Base-by-base conservation (phyloP, 2,113 vertebrate genomes). In the Sceloporus undulatus region DNA sequence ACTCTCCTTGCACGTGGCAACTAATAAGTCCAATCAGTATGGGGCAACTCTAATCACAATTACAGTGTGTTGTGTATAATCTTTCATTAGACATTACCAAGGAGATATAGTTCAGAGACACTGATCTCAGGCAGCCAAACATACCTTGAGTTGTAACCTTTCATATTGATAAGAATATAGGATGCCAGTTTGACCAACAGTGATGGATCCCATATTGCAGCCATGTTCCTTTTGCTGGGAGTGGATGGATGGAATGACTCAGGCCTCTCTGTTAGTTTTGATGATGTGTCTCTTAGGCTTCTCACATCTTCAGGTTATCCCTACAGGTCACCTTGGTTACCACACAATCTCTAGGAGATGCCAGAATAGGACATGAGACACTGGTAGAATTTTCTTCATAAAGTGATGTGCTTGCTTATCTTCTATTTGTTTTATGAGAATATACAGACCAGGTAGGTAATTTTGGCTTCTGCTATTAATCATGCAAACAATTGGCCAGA, bases 281-380 rank as follows among this genome's bases (percentile, higher is more conserved):
- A 79, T 86, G 13, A 70, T 73, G 16, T 19, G 34, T 48, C 77
- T 77, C 40, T 78, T 23, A 34, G 38, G 40, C 75, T 78, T 13
- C 19, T 77, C 74, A 78, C 10, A 25, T 34, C 42, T 77, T 19
- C 40, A 59, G 40, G 9, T 38, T 87, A 71, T 75, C 77, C 66
- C 56, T 87, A 56, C 23, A 56, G n/a, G 77, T 79, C 66, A 79
- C 85, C 77, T 86, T 79, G n/a, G 77, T 80, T 73, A 87, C 77
- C 66, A 87, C 21, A 38, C 48, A 56, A 34, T 27, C 65, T 86
- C 65, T 79, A 56, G 66, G 77, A 79, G 48, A 73, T 80, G 48
- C 79, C 66, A 73, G 66, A 80, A 71, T 71, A 80, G 14, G 66
- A 27, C 66, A 80, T 71, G 48, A 79, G 85, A 59, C 23, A 2